Base-by-base conservation (phyloP, 2,797 vertebrate species). In the Acropternis orthonyx region DNA sequence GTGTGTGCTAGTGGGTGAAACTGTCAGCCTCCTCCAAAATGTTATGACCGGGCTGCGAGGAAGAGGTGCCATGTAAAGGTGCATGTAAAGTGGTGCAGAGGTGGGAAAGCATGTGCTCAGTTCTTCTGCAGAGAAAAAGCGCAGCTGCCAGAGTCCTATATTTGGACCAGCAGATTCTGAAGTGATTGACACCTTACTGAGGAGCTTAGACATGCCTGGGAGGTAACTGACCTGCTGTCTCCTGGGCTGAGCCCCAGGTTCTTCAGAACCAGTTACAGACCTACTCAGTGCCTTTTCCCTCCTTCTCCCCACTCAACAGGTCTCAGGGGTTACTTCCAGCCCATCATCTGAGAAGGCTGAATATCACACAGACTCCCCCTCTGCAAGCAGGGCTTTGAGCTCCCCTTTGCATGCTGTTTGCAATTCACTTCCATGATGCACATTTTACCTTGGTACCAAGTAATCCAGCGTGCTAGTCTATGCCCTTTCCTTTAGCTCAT, bases 271-370 rank as follows among this genome's bases (percentile, higher is more conserved):
- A 24, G 52, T 1, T 24, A 14, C 30, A 11, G 34, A 9, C 15
- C 41, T 18, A 0, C 14, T 23, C 27, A 1, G 8, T 11, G 72
- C 44, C 44, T 51, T 55, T 30, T 14, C 15, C 22, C 17, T 56
- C 23, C 28, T 30, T 22, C 14, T 49, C 26, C 10, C 0, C 26
- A 5, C 30, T 34, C 23, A 3, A 0, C 19, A 7, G 0, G 1
- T 18, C 46, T 14, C 74, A 2, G 49, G 1, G 14, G 7, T 3
- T 43, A 22, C 49, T 61, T 51, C 44, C 49, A 72, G 87, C 56
- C 34, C 66, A 1, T 9, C 24, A 1, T 7, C 48, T 2, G 14
- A 21, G 44, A 8, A 73, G 26, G 22, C 58, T 5, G 14, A 27
- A 20, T n/a, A 63, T 26, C 59, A 2, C 10, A 5, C 1, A 0